Evolutionary conservation across 1,140 invertebrate genomes (phyloP), one percentile per base, ranked within the genome.

Genomic region (Spodoptera litura): DNA sequence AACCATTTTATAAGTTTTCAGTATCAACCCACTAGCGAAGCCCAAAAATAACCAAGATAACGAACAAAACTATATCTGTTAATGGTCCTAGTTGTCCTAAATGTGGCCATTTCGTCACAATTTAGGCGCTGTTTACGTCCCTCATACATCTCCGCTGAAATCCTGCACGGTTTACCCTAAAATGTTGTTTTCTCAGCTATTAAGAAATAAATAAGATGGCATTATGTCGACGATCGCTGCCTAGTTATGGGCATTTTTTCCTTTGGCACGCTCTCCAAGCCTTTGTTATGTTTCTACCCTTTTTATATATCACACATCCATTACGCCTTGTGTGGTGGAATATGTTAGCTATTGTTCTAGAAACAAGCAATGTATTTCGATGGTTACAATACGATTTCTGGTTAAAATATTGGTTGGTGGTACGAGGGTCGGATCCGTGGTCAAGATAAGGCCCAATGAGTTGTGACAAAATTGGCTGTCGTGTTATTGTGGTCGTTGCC

Each of bases 361-460:
- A 13, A 64, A 77, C 15, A 44, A 38, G 74, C 53, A 80, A 75
- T 59, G 44, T 31, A 61, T 44, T 70, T 25, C 31, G n/a, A 53
- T 53, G 49, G n/a, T 31, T 59, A 68, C 81, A 68, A 81, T 78
- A 64, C 73, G 58, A 55, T 71, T 51, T 25, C 38, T 20, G 10
- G 20, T 78, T 38, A 72, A 78, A 35, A 73, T 59, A 56, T 76
- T 78, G 51, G 38, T 6, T 77, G 53, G 38, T 62, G 55, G 51
- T 77, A 61, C 71, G 35, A 59, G 59, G 72, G 51, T 38, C 55
- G 77, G 84, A 77, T 79, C 70, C 75, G 87, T 84, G 86, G 85
- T 86, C 86, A 85, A 88, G 88, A 89, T 88, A 89, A 87, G 87
- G 74, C 80, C 79, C 87, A 88, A 89, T 89, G 86, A 89, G 87